These are phyloP conservation scores for Elmis aenea DNA, from an alignment of 2,888 invertebrate genomes.

Conservation along the genomic window DNA sequence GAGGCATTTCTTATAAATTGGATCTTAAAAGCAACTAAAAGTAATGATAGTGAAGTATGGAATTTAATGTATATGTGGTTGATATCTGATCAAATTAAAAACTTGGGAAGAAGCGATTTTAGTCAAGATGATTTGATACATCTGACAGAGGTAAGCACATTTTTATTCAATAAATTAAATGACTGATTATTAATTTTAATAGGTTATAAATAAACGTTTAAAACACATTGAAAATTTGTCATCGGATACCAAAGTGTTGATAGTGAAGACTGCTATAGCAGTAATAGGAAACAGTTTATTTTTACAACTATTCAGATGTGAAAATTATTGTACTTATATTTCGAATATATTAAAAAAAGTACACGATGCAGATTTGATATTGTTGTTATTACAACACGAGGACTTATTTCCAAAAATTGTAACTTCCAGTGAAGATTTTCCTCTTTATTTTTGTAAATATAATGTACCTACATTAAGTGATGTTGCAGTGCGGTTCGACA, in stretches of 20 bases:
- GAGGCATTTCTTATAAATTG: constrained; percentile 34
- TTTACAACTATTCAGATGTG: constrained; percentile 33
- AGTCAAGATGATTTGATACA: constrained; percentile 27
- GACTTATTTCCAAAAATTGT: constrained; percentile 25
- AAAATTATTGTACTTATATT: constrained; percentile 31
- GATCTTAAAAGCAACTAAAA: constrained; percentile 23
- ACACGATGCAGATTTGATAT: constrained; percentile 13
- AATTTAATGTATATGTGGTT: constrained; percentile 29
- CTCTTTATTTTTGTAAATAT: constrained; percentile 22
- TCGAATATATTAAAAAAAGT: constrained; percentile 21
- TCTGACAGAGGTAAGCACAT: constrained; percentile 23
- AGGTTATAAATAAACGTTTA: no score
- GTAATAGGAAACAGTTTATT: constrained; percentile 29
- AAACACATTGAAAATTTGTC: no score
- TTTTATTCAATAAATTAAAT: no score
- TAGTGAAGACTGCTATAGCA: constrained; percentile 4
- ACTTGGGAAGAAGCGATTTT: constrained; percentile 31
- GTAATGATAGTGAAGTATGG: constrained; percentile 24
- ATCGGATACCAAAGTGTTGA: no score
- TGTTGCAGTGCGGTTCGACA: constrained; percentile 20
- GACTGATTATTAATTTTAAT: no score
- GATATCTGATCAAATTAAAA: constrained; percentile 29
- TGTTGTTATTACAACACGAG: constrained; percentile 22
- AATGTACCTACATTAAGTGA: constrained; percentile 23
- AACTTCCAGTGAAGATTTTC: constrained; percentile 21